A percentile compares a stretch with the other conserved stretches of the same genome.
Conservation (phyloP, 2,113 vertebrate genomes). For the Lagopus muta region DNA sequence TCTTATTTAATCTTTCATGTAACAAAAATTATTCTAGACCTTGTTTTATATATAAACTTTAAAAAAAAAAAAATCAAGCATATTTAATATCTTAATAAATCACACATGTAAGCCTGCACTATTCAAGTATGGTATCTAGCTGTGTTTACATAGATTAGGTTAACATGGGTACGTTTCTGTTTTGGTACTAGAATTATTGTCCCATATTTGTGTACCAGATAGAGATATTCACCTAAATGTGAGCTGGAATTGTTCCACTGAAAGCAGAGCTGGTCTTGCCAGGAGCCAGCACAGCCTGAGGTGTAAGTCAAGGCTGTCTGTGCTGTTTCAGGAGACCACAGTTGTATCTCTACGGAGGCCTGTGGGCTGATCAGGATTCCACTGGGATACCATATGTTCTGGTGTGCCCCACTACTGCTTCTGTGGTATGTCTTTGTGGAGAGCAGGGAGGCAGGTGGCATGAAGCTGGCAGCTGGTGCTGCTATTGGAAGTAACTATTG, state of each 20-base stretch:
- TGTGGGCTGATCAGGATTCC: slow-evolving; percentile 23
- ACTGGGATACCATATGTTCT: background rate
- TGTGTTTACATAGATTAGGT: background rate
- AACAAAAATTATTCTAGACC: background rate
- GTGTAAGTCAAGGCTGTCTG: background rate
- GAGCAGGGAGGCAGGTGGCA: slow-evolving; percentile 24
- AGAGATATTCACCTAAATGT: slow-evolving; percentile 13
- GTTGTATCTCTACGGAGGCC: background rate
- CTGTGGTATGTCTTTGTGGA: background rate
- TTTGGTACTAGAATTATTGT: slow-evolving; percentile 39
- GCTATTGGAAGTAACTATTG: slow-evolving; percentile 40
- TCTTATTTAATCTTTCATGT: background rate
- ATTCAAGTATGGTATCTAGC: background rate
- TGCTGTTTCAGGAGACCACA: background rate
- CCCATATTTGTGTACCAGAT: background rate
- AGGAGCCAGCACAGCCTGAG: background rate
- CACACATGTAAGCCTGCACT: background rate
- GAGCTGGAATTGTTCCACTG: background rate
- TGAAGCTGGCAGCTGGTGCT: slow-evolving; percentile 45
- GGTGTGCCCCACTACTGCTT: background rate
- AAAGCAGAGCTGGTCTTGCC: slow-evolving; percentile 16
- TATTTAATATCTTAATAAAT: background rate
- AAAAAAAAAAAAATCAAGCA: background rate
- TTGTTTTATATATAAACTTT: background rate
- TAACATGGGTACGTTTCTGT: background rate